Evolutionary conservation across 1,140 invertebrate species (phyloP), one percentile per base, ranked within the genome.

Genomic region (Olivierus martensii): DNA sequence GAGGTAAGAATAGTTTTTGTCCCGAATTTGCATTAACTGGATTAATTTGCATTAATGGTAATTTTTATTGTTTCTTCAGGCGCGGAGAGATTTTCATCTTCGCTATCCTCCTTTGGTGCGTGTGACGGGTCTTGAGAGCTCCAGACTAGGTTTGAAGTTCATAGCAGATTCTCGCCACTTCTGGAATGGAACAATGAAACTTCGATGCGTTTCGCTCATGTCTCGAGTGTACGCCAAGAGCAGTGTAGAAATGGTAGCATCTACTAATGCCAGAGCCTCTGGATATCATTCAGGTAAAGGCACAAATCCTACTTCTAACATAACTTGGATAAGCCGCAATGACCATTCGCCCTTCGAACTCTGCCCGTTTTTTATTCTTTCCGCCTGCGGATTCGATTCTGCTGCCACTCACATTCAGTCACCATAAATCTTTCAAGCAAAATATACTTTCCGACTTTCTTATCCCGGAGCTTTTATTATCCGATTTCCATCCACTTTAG

Each of bases 151-250:
- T 15, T 21, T 48, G 3, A 15, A 37, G 1, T 48, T 48, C 35
- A 5, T 34, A 4, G 55, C 49, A 11, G 34, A 34, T 1, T 51
- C 15, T 9, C 39, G 21, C 10, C 46, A 57, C 18, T 57, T 57
- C 42, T 45, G 34, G 22, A 38, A 57, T 3, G 55, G 55, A 4
- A 34, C n/a, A 15, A 49, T 57, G 55, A 49, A 42, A 18, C 15
- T 57, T 15, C 46, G 51, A n/a, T 57, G 55, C 43, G 51, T 48
- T 22, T 51, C 55, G 14, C 49, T 51, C 47, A 57, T 57, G 14
- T 57, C 55, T 2, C 50, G 49, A 46, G 51, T 45, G 2, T 49
- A 57, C 15, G 46, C 50, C 7, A 51, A 49, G 9, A 49, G 47
- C 21, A 52, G 47, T 43, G 55, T 52, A 21, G 55, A 57, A 36